phyloP scores from a whole-genome alignment of 2,113 vertebrate species.

The Salvelinus alpinus region DNA sequence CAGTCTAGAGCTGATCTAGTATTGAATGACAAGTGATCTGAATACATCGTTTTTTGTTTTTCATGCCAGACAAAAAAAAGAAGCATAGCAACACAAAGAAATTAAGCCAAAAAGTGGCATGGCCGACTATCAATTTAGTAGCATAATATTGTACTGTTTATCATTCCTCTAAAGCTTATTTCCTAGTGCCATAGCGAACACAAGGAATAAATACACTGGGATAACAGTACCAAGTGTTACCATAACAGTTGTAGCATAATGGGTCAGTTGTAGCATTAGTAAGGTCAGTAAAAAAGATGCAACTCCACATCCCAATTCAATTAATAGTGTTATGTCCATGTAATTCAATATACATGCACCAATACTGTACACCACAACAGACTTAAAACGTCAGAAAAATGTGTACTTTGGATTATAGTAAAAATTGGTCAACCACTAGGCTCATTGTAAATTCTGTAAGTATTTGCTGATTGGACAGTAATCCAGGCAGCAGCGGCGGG shows the following conservation, averaged over 20 bases:
- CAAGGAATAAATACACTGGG: neutral
- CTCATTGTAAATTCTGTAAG: neutral
- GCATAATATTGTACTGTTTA: neutral
- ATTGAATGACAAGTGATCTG: slow-evolving; percentile 35
- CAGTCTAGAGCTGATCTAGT: neutral
- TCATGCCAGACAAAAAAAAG: slow-evolving; percentile 44
- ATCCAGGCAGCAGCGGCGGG: neutral
- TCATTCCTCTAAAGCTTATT: slow-evolving; percentile 23
- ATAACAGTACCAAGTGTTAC: slow-evolving; percentile 10
- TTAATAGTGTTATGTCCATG: no score
- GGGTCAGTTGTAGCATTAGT: neutral
- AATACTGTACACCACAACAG: neutral
- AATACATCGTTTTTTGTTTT: slow-evolving; percentile 27
- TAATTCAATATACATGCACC: neutral
- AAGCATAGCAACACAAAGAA: slow-evolving; percentile 45
- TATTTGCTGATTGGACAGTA: slow-evolving; percentile 1
- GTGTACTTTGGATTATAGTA: neutral
- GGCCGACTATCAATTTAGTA: neutral
- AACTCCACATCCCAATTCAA: neutral
- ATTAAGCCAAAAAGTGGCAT: slow-evolving; percentile 13
- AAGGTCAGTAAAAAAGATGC: neutral
- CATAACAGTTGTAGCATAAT: slow-evolving; percentile 1
- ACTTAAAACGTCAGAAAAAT: neutral
- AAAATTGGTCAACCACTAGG: neutral
- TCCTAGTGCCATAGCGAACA: slow-evolving; percentile 34